These are phyloP conservation scores for Lepidocyrtinus sp. DNA, from an alignment of 2,888 invertebrate species.

Conservation along the genomic window DNA sequence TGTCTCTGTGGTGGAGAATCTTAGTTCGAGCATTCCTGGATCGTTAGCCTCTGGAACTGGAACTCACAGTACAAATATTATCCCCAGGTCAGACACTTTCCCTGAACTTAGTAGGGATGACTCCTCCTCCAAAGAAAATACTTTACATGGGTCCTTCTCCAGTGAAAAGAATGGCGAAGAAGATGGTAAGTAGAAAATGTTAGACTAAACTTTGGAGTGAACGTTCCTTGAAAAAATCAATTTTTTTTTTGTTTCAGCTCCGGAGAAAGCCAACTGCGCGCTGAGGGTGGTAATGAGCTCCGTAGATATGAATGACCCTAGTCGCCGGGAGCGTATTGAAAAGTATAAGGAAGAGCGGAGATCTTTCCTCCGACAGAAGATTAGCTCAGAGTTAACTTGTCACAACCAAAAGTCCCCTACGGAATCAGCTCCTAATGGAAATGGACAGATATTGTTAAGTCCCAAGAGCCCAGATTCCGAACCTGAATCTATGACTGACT, in stretches of 20 bases:
- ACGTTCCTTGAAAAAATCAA: not conserved
- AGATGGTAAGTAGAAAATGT: slow-evolving; percentile 25
- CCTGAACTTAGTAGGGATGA: slow-evolving; percentile 68
- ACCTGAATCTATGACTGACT: not conserved
- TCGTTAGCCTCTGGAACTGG: not conserved
- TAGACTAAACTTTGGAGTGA: too few species aligned
- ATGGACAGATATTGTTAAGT: slow-evolving; percentile 29
- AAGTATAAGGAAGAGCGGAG: slow-evolving; percentile 93
- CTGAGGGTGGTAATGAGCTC: slow-evolving; percentile 67
- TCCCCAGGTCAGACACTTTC: slow-evolving; percentile 69
- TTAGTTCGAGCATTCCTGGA: slow-evolving; percentile 44
- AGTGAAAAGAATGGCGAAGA: slow-evolving; percentile 28
- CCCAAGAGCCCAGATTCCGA: slow-evolving; percentile 41
- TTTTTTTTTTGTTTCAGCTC: slow-evolving; percentile 41
- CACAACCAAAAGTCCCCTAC: slow-evolving; percentile 51
- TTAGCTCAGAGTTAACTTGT: slow-evolving; percentile 74
- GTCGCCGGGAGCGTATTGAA: slow-evolving; percentile 87
- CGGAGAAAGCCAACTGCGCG: slow-evolving; percentile 66
- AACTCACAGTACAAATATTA: slow-evolving; percentile 39
- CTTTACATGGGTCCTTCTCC: slow-evolving; percentile 39
- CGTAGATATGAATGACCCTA: slow-evolving; percentile 74
- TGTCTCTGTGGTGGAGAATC: slow-evolving; percentile 62
- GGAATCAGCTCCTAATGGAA: slow-evolving; percentile 28
- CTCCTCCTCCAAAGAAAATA: slow-evolving; percentile 67
- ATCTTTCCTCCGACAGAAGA: slow-evolving; percentile 87